Percentiles rank a stretch among this genome's conserved stretches.
These are phyloP conservation scores for Oscheius sp. DNA, from an alignment of 2,888 invertebrate genomes.

Conservation along the genomic window DNA sequence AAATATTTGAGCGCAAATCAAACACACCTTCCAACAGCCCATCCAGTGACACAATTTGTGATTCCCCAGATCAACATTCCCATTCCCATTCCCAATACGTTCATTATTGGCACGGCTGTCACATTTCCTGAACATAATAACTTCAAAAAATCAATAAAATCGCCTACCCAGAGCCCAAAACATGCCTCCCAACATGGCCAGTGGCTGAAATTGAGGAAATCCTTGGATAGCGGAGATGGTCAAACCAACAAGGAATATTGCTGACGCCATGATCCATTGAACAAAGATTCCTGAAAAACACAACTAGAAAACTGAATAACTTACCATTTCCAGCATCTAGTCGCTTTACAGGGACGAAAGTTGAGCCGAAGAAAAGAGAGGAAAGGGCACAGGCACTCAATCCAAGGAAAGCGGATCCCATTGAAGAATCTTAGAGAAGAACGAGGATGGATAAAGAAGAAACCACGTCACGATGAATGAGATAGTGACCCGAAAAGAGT, in stretches of 20 bases:
- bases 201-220: constrained; percentile 72
- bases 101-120: constrained; percentile 73
- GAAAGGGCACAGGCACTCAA: constrained; percentile 71
- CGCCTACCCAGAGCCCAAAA: constrained; percentile 73
- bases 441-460: too few species aligned
- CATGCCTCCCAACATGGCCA: constrained; percentile 74
- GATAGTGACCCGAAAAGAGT: too few species aligned
- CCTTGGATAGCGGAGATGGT: constrained; percentile 69
- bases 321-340: constrained; percentile 71
- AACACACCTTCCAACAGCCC: constrained; percentile 62
- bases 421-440: too few species aligned
- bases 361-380: constrained; percentile 73
- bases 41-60: constrained; percentile 70
- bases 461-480: too few species aligned
- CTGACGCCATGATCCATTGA: constrained; percentile 73
- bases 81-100: constrained; percentile 63
- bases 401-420: constrained; percentile 60
- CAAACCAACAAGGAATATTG: constrained; percentile 71
- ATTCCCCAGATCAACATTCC: constrained; percentile 74
- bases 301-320: neutral
- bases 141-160: too few species aligned
- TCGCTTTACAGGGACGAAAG: constrained; percentile 73
- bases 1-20: neutral
- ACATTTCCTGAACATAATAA: constrained; percentile 71
- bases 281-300: constrained; percentile 72